Conservation (phyloP, 2,888 invertebrate species). For the Lepidonotus clava region DNA sequence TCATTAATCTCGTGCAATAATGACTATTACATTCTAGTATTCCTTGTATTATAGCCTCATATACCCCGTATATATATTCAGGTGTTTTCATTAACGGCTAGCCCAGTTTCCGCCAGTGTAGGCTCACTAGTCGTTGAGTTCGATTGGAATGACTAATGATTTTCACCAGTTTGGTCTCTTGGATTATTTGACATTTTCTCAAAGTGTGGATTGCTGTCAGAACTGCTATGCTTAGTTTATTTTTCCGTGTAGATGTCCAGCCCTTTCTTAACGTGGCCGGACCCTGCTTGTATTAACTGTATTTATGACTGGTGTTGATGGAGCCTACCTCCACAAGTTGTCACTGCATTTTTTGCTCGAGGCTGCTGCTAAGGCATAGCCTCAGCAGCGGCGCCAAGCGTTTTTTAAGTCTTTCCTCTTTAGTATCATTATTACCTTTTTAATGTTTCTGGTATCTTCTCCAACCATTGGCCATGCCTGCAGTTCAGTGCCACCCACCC, state of each 20-base stretch:
- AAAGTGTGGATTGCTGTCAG: conserved; percentile 45
- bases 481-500: conserved; percentile 11
- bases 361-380: neutral
- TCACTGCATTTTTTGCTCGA: neutral
- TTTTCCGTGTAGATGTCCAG: conserved; percentile 38
- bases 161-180: conserved; percentile 23
- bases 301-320: neutral
- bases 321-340: neutral
- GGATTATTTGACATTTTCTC: neutral
- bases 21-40: no score
- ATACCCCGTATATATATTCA: no score
- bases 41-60: no score
- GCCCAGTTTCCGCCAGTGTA: neutral
- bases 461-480: conserved; percentile 14
- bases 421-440: conserved; percentile 28
- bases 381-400: neutral
- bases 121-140: conserved; percentile 14
- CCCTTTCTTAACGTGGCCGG: neutral
- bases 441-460: conserved; percentile 3
- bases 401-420: conserved; percentile 20
- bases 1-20: no score
- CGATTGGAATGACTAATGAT: conserved; percentile 29
- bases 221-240: conserved; percentile 53
- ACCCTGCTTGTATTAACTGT: conserved; percentile 41
- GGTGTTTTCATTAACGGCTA: no score